Evolutionary conservation across 2,113 vertebrate genomes (phyloP).

Genomic region (Chaetura pelagica): DNA sequence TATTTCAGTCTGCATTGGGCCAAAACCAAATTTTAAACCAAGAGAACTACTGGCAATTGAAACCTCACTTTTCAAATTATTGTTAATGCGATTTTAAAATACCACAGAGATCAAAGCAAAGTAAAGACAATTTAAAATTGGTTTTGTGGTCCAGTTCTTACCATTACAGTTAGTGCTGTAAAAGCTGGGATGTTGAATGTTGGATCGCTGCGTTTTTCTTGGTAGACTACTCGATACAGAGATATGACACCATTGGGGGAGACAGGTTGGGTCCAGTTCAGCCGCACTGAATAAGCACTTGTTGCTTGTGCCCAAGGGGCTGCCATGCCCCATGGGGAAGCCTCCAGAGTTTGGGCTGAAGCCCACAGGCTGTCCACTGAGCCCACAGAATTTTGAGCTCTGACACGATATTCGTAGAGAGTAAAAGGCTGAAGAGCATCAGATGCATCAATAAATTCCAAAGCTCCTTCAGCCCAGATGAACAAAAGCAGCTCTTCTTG

Average conservation of each 20-base stretch:
- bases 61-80: neutral
- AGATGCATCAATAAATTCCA: constrained; percentile 84
- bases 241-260: constrained; percentile 86
- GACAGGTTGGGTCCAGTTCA: constrained; percentile 85
- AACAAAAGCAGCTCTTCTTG: constrained; percentile 84
- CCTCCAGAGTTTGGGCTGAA: constrained; percentile 79
- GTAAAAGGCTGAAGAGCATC: constrained; percentile 83
- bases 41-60: neutral
- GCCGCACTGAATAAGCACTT: constrained; percentile 81
- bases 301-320: constrained; percentile 77
- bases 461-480: constrained; percentile 83
- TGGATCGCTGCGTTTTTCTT: constrained; percentile 77
- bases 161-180: constrained; percentile 84
- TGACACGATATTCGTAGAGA: constrained; percentile 83
- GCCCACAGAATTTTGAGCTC: constrained; percentile 83
- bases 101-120: neutral
- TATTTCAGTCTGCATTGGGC: neutral
- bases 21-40: neutral
- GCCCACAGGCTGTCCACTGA: constrained; percentile 84
- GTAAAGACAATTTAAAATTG: neutral
- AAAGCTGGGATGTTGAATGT: constrained; percentile 72
- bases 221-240: constrained; percentile 83
- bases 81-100: neutral
- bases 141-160: constrained; percentile 70
- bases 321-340: constrained; percentile 79